Percentiles rank a stretch among this genome's conserved stretches.
Evolutionary conservation across 2,888 invertebrate genomes (phyloP).

Genomic region (Ecdyonurus torrentis): DNA sequence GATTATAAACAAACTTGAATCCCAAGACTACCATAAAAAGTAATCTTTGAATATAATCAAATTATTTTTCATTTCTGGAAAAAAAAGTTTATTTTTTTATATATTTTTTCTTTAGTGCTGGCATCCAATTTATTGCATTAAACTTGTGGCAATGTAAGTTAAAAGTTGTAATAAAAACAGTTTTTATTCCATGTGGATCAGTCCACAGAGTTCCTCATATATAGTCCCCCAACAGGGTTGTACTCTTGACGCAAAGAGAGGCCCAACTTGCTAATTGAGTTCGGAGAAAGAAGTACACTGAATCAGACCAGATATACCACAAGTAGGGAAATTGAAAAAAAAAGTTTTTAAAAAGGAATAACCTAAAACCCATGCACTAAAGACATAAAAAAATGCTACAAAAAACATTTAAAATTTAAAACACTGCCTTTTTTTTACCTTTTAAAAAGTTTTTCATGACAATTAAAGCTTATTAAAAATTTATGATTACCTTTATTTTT

Average conservation of each 20-base stretch:
- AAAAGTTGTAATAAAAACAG: constrained; percentile 1
- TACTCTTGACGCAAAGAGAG: neutral
- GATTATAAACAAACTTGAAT: neutral
- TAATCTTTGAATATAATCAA: neutral
- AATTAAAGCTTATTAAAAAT: neutral
- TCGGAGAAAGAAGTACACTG: neutral
- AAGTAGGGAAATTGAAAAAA: neutral
- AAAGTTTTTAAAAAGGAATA: neutral
- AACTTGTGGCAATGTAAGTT: constrained; percentile 2
- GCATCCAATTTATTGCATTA: constrained; percentile 3
- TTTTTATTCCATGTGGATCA: neutral
- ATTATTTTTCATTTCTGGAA: neutral
- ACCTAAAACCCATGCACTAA: neutral
- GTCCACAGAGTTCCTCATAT: neutral
- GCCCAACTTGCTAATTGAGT: constrained; percentile 1
- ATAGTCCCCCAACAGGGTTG: neutral
- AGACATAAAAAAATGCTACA: neutral
- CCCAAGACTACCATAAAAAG: neutral
- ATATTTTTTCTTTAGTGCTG: neutral
- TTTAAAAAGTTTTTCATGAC: neutral
- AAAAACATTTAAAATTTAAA: neutral
- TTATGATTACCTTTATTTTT: too few relatives aligned
- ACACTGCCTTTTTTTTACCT: too few relatives aligned
- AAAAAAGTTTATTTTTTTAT: neutral
- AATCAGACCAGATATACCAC: neutral